A percentile compares a stretch with the other conserved stretches of the same genome.
phyloP scores from a whole-genome alignment of 2,797 vertebrate species.

The Thunnus albacares region DNA sequence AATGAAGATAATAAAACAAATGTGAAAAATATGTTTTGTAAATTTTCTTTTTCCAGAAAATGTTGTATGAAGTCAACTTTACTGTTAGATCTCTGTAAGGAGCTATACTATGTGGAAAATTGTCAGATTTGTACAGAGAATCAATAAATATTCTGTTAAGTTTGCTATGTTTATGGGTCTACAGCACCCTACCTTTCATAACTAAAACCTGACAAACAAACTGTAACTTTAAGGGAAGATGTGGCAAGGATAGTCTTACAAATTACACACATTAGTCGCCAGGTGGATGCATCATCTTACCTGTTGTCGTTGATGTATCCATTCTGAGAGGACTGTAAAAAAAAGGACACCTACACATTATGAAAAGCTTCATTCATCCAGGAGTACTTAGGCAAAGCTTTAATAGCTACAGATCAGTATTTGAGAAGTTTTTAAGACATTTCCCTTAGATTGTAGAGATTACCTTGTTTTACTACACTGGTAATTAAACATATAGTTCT shows the following conservation, averaged over 20 bases:
- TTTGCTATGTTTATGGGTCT: neutral
- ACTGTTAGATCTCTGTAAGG: neutral
- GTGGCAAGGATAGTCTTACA: conserved; percentile 4
- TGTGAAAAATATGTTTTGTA: neutral
- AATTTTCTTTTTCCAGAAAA: neutral
- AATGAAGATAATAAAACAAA: neutral
- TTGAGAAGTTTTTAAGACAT: neutral
- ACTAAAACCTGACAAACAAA: conserved; percentile 21
- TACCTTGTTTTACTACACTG: neutral
- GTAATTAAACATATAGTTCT: neutral
- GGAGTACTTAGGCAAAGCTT: conserved; percentile 20
- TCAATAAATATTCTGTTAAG: neutral
- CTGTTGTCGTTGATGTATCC: conserved; percentile 98
- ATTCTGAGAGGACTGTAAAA: conserved; percentile 92
- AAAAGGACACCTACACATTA: conserved; percentile 88
- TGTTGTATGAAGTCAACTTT: neutral
- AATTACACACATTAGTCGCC: conserved; percentile 22
- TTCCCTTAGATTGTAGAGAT: neutral
- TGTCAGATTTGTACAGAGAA: conserved; percentile 1
- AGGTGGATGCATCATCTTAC: conserved; percentile 85
- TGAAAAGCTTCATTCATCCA: conserved; percentile 74
- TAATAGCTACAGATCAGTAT: conserved; percentile 8
- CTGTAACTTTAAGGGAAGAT: conserved; percentile 1
- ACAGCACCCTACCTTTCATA: neutral
- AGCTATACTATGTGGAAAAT: neutral